These are phyloP conservation scores for Eutolmus rufibarbis DNA, from an alignment of 2,888 invertebrate genomes.

Conservation along the genomic window DNA sequence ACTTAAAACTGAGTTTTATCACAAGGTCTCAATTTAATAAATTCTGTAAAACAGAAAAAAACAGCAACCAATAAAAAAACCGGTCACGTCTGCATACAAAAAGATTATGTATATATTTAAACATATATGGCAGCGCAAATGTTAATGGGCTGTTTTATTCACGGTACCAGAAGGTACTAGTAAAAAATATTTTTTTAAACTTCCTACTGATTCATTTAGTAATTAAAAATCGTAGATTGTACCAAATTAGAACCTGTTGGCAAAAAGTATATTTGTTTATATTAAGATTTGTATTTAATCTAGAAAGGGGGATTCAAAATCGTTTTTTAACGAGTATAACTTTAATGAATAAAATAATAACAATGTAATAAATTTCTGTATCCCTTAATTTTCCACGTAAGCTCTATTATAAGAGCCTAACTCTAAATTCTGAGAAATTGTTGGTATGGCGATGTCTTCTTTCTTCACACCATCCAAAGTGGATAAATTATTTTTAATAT, in stretches of 20 bases:
- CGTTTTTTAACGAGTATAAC: background rate
- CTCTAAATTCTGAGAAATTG: background rate
- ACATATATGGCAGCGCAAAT: background rate
- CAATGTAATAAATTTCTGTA: conserved; percentile 44
- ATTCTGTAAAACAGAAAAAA: background rate
- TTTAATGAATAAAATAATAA: background rate
- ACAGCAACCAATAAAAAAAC: background rate
- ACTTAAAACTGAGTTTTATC: too few species aligned
- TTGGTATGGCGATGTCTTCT: background rate
- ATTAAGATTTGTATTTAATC: background rate
- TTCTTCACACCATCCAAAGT: conserved; percentile 2
- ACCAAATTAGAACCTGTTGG: background rate
- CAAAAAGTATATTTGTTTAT: background rate
- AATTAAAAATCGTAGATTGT: background rate
- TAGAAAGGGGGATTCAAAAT: conserved; percentile 36
- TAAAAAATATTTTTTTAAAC: too few species aligned
- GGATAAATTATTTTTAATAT: background rate
- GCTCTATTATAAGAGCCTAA: conserved; percentile 49
- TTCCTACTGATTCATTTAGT: background rate
- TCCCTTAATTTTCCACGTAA: conserved; percentile 42
- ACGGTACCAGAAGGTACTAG: too few species aligned
- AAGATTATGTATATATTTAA: background rate
- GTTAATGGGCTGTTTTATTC: background rate
- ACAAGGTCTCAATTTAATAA: background rate
- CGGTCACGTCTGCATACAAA: background rate